Percentiles rank a stretch among this genome's conserved stretches.
Conservation (phyloP, 1,140 invertebrate species). For the Triops longicaudatus region DNA sequence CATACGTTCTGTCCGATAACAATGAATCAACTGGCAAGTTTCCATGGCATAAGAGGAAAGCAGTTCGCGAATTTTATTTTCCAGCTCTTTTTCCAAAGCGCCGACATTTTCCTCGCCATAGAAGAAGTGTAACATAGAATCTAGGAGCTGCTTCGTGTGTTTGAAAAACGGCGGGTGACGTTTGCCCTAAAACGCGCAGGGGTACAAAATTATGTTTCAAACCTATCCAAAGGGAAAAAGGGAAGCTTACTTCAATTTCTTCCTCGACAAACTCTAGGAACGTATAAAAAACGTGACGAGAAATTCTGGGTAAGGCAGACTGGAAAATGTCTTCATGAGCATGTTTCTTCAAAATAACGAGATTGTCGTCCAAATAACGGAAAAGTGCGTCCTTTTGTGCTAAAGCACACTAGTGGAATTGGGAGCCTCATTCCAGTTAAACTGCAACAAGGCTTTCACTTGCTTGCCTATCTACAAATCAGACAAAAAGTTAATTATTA, state of each 20-base stretch:
- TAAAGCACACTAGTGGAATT: conserved; percentile 17
- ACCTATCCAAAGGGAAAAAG: conserved; percentile 13
- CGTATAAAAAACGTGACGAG: not conserved
- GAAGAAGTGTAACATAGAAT: conserved; percentile 77
- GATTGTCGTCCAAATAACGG: conserved; percentile 29
- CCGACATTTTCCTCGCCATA: conserved; percentile 52
- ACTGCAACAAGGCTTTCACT: not conserved
- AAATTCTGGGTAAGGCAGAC: not conserved
- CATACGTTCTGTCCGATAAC: conserved; percentile 63
- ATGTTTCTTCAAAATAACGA: conserved; percentile 29
- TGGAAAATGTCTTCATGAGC: conserved; percentile 26
- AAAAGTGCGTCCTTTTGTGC: conserved; percentile 28
- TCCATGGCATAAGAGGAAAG: conserved; percentile 74
- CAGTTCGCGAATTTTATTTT: conserved; percentile 37
- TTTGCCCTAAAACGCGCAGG: conserved; percentile 54
- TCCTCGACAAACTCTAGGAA: conserved; percentile 49
- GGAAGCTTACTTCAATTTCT: conserved; percentile 61
- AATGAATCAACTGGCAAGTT: conserved; percentile 75
- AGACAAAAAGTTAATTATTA: not conserved
- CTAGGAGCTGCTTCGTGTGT: conserved; percentile 74
- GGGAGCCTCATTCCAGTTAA: not conserved
- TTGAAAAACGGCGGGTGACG: conserved; percentile 78
- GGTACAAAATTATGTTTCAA: conserved; percentile 19
- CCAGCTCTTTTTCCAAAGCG: conserved; percentile 43
- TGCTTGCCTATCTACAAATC: not conserved